Conservation (phyloP, 2,888 invertebrate species). For the Heliothis peltigera region DNA sequence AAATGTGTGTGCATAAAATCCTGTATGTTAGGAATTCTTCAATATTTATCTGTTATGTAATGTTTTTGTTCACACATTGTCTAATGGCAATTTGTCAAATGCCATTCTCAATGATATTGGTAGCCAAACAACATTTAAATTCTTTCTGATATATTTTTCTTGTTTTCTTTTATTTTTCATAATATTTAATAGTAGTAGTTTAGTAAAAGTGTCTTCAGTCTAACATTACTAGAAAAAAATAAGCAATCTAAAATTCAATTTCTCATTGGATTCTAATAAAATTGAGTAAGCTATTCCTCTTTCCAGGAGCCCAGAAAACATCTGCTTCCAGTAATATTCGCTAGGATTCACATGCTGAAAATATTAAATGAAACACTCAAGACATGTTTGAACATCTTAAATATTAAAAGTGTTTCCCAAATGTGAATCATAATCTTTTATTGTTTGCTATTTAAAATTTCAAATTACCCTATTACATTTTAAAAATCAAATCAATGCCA, state of each 20-base stretch:
- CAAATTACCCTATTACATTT: conserved; percentile 35
- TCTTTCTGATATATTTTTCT: neutral
- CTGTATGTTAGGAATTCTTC: neutral
- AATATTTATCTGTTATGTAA: conserved; percentile 6
- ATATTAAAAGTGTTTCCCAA: conserved; percentile 92
- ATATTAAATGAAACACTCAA: conserved; percentile 91
- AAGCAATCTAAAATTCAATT: neutral
- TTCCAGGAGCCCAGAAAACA: conserved; percentile 92
- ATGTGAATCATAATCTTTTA: conserved; percentile 88
- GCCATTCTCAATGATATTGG: conserved; percentile 4
- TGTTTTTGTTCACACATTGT: conserved; percentile 26
- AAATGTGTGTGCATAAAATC: conserved; percentile 7
- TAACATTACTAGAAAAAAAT: neutral
- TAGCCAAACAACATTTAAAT: neutral
- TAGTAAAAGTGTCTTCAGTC: neutral
- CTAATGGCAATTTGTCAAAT: conserved; percentile 10
- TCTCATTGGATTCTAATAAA: conserved; percentile 31
- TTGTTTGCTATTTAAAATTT: conserved; percentile 43
- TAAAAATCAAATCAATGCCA: conserved; percentile 38
- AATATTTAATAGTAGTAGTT: neutral
- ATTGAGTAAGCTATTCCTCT: conserved; percentile 61
- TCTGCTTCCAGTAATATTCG: conserved; percentile 91
- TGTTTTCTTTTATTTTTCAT: neutral
- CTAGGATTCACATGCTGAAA: conserved; percentile 92
- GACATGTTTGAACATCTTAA: conserved; percentile 90